Base-by-base conservation (phyloP, 1,140 invertebrate genomes). In the Helicoverpa zea region DNA sequence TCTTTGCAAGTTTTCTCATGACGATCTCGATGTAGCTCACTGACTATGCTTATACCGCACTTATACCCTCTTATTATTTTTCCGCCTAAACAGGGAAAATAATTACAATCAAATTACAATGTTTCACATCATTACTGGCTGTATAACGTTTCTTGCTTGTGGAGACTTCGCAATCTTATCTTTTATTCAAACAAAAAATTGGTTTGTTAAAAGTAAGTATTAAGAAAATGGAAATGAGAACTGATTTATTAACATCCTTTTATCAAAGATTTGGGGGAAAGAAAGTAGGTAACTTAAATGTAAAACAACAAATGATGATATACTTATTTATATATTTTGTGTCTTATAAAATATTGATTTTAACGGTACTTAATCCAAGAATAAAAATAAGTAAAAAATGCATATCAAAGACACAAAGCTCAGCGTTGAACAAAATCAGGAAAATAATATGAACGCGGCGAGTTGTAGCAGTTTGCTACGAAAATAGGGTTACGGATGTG, bases 1-100 rank as follows among this genome's bases (percentile, higher is more conserved):
- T 86, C 81, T 87, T 81, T 82, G 29, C 81, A 88, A 89, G 87
- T 90, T 88, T 84, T 86, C 83, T 88, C 76, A 85, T 87, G 83
- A 86, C 82, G 76, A 80, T 85, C 82, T 77, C 80, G 81, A 86
- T 88, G 83, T 83, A 78, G 64, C 77, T 81, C 68, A 78, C 76
- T 70, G 74, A 80, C 64, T 84, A 72, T 77, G 72, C 68, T 70
- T 84, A 86, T 79, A 63, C 51, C 56, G 52, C 64, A 82, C 54
- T 77, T 61, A 51, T 64, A 79, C 35, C 75, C 52, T 74, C 64
- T 78, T 70, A 81, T 81, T 72, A 77, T 77, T 77, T 77, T 43
- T 43, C 75, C n/a, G 47, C 47, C 61, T 54, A 43, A 66, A 35
- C 51, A 47, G 16, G 47, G n/a, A 54, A 64, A 64, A 52, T 77